These are phyloP conservation scores for Teleiodes luculella DNA, from an alignment of 2,888 invertebrate species.

Conservation along the genomic window DNA sequence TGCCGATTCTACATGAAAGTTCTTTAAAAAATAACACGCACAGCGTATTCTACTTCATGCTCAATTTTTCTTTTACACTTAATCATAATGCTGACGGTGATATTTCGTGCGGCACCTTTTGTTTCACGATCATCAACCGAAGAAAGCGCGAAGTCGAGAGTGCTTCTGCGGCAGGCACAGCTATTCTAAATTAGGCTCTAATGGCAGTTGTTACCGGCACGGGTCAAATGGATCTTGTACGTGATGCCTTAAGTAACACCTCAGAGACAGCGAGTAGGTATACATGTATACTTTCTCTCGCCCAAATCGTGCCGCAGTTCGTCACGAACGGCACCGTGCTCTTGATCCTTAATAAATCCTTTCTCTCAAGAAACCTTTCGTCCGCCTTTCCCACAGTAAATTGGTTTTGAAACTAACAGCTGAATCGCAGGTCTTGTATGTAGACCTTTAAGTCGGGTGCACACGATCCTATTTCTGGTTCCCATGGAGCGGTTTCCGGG, in stretches of 20 bases:
- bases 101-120: constrained; percentile 1
- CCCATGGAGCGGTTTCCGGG: constrained; percentile 46
- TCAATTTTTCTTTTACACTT: not conserved
- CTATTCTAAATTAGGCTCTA: constrained; percentile 18
- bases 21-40: not conserved
- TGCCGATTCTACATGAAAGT: not conserved
- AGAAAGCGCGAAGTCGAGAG: constrained; percentile 13
- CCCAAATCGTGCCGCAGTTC: constrained; percentile 15
- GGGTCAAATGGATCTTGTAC: constrained; percentile 46
- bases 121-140: not conserved
- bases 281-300: constrained; percentile 49
- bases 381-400: constrained; percentile 4
- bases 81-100: not conserved
- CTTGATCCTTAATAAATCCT: constrained; percentile 13
- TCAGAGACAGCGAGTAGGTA: constrained; percentile 36
- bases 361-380: constrained; percentile 1
- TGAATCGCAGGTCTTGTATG: not conserved
- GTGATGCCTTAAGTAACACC: constrained; percentile 54
- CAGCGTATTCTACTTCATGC: not conserved
- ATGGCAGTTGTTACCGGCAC: constrained; percentile 27
- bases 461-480: constrained; percentile 25
- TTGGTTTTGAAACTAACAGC: constrained; percentile 6
- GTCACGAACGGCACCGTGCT: constrained; percentile 3
- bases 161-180: constrained; percentile 4
- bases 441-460: constrained; percentile 1